Conservation (phyloP, 2,888 invertebrate genomes). For the Caradrina kadenii region DNA sequence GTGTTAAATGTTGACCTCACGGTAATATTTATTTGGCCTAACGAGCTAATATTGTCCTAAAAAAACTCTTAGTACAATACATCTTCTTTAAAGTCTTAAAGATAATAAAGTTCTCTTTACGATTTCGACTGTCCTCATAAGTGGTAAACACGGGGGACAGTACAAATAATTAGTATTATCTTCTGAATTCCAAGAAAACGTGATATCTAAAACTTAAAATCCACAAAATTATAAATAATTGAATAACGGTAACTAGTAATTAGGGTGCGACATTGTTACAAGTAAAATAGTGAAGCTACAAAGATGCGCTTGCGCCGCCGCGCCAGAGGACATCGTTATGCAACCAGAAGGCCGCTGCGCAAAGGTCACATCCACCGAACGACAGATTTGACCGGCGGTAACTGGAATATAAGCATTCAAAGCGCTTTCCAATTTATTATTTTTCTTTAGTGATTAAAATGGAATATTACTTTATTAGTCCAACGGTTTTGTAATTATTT, state of each 20-base stretch:
- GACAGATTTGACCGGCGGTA: conserved; percentile 55
- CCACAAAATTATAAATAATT: conserved; percentile 24
- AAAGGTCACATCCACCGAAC: conserved; percentile 66
- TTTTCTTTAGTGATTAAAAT: neutral
- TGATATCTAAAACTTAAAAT: conserved; percentile 20
- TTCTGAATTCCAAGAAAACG: conserved; percentile 5
- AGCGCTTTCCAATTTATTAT: conserved; percentile 16
- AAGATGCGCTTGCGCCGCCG: conserved; percentile 63
- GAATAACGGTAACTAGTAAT: conserved; percentile 33
- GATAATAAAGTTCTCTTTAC: too few relatives aligned
- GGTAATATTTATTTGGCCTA: neutral
- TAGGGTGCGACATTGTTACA: conserved; percentile 48
- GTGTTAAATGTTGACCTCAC: neutral
- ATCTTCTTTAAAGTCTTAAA: too few relatives aligned
- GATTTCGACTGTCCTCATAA: neutral
- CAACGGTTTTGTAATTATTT: neutral
- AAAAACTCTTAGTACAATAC: too few relatives aligned
- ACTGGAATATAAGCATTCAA: conserved; percentile 48
- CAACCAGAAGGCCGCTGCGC: conserved; percentile 67
- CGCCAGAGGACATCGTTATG: conserved; percentile 67
- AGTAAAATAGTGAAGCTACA: conserved; percentile 53
- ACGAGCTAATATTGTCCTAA: neutral
- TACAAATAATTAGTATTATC: neutral
- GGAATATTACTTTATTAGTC: neutral
- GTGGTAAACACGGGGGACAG: neutral